Conservation (phyloP, 2,888 invertebrate species). For the Hylaea fasciaria region DNA sequence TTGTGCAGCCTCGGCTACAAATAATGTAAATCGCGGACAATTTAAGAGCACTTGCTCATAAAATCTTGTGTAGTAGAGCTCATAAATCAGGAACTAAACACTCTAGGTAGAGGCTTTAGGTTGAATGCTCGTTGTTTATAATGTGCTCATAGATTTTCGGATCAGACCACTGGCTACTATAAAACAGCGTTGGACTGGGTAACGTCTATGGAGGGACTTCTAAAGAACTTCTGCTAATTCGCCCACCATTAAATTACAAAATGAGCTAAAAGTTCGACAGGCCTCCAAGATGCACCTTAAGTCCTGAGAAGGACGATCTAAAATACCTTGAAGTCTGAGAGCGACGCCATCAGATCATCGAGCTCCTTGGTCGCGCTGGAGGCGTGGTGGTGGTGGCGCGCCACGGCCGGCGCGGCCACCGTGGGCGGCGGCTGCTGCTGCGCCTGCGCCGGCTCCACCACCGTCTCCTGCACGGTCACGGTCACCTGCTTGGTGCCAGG, state of each 20-base stretch:
- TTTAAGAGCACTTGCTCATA: conserved; percentile 22
- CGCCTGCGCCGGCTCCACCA: conserved; percentile 78
- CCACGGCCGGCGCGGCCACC: conserved; percentile 56
- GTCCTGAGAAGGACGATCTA: background rate
- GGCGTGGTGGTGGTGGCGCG: conserved; percentile 83
- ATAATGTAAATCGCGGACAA: conserved; percentile 28
- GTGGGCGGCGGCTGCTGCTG: conserved; percentile 66
- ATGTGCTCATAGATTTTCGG: background rate
- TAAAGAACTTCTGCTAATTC: no score
- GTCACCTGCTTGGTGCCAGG: conserved; percentile 85
- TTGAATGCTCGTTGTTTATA: background rate
- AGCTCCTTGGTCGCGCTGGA: conserved; percentile 97
- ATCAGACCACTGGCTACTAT: background rate
- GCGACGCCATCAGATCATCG: conserved; percentile 97
- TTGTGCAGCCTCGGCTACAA: conserved; percentile 43
- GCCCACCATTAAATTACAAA: no score
- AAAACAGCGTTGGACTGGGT: no score
- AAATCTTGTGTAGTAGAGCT: conserved; percentile 19
- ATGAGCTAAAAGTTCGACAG: no score
- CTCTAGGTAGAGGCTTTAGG: background rate
- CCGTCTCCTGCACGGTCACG: conserved; percentile 82
- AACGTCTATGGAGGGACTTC: no score
- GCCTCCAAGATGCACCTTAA: background rate
- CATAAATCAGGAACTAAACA: conserved; percentile 11
- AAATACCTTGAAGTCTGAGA: conserved; percentile 96